These are phyloP conservation scores for Himantopus leucocephalus DNA, from an alignment of 2,113 vertebrate genomes.

Conservation along the genomic window DNA sequence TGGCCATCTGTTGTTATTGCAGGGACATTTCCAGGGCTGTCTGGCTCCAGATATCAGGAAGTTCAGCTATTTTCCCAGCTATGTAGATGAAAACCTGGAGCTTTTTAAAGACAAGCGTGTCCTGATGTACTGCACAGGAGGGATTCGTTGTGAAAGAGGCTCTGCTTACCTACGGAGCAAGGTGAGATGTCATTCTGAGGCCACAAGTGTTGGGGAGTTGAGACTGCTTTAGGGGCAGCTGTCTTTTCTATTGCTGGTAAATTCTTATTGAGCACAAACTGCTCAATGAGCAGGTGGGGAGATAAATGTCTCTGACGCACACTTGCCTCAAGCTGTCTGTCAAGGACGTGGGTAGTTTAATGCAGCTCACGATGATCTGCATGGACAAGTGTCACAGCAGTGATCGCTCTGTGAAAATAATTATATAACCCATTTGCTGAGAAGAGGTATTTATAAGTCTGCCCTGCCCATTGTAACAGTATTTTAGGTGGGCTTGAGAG, in stretches of 20 bases:
- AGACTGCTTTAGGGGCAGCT: not conserved
- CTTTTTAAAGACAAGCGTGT: slow-evolving; percentile 90
- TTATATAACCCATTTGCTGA: not conserved
- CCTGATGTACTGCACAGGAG: slow-evolving; percentile 98
- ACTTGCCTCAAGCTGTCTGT: not conserved
- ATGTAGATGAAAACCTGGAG: slow-evolving; percentile 89
- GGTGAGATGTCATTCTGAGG: slow-evolving; percentile 66
- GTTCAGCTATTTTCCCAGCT: slow-evolving; percentile 98
- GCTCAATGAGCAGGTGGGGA: not conserved
- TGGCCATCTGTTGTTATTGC: not conserved
- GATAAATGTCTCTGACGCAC: not conserved
- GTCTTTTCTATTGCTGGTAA: not conserved
- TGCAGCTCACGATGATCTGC: not conserved
- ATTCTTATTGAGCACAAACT: not conserved
- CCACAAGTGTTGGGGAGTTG: accelerated
- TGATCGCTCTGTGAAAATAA: not conserved
- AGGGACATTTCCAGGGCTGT: slow-evolving; percentile 91
- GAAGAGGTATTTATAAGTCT: not conserved
- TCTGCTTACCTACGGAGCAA: slow-evolving; percentile 94
- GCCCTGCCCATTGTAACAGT: not conserved
- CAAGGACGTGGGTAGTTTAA: not conserved
- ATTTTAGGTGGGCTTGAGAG: not conserved
- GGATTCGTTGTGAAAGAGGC: slow-evolving; percentile 93
- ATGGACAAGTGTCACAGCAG: not conserved
- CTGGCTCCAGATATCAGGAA: slow-evolving; percentile 96